phyloP scores from a whole-genome alignment of 1,140 invertebrate genomes.

The Ceratitis capitata region DNA sequence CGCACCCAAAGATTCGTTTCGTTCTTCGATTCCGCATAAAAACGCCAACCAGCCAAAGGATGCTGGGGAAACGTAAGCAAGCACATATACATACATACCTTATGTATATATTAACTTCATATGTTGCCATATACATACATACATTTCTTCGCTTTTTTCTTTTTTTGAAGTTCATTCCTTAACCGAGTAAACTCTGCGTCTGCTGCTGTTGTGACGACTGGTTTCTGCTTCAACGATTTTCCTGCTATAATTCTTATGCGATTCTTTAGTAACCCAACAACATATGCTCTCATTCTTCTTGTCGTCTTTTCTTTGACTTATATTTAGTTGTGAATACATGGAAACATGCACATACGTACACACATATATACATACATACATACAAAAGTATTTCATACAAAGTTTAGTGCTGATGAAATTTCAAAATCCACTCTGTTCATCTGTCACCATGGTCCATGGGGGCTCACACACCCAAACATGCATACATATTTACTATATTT shows the following conservation, averaged over 20 bases:
- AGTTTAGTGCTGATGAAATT: not conserved
- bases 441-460: not conserved
- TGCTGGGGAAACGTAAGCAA: not conserved
- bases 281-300: not conserved
- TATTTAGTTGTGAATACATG: not conserved
- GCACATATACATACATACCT: not conserved
- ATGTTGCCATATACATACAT: not conserved
- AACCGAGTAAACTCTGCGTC: not conserved
- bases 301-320: not conserved
- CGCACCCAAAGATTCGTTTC: constrained; percentile 20
- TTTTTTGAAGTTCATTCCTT: not conserved
- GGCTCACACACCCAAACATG: not conserved
- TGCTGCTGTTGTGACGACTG: not conserved
- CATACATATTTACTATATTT: not conserved
- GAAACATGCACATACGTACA: not conserved
- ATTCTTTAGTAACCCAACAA: not conserved
- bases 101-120: not conserved
- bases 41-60: constrained; percentile 12
- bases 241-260: not conserved
- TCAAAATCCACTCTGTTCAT: not conserved
- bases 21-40: not conserved
- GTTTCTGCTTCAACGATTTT: not conserved
- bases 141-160: not conserved
- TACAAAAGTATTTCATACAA: not conserved
- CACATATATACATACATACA: not conserved